Percentiles rank a stretch among this genome's conserved stretches.
These are phyloP conservation scores for Megaceryle alcyon DNA, from an alignment of 2,797 vertebrate genomes.

Conservation along the genomic window DNA sequence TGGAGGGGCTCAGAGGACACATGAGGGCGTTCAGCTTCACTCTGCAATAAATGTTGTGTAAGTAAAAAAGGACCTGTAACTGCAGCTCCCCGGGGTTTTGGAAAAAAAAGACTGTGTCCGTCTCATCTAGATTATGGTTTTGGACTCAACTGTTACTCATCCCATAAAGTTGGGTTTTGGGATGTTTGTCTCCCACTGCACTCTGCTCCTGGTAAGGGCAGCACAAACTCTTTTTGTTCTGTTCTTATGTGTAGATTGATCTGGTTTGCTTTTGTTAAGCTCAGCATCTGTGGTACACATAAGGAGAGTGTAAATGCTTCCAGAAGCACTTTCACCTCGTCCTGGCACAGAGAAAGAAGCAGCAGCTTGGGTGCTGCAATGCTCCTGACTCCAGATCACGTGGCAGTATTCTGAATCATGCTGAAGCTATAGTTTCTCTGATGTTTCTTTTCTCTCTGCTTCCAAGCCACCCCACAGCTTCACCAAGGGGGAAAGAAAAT, in stretches of 20 bases:
- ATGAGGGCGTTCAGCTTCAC: background rate
- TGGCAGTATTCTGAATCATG: background rate
- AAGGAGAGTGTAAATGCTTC: background rate
- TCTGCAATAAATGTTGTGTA: background rate
- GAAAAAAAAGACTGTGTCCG: background rate
- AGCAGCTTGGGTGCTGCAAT: background rate
- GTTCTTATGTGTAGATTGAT: background rate
- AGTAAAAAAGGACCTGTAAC: background rate
- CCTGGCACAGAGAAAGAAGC: background rate
- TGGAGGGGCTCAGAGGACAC: background rate
- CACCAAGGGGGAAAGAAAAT: background rate
- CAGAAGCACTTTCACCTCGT: background rate
- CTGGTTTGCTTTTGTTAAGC: too few species aligned
- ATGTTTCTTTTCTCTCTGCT: background rate
- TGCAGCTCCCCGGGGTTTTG: background rate
- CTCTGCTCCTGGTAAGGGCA: background rate
- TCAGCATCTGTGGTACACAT: too few species aligned
- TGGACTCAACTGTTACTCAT: background rate
- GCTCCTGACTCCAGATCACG: background rate
- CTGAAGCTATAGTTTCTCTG: background rate
- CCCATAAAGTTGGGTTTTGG: background rate
- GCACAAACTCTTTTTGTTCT: background rate
- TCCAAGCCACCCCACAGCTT: background rate
- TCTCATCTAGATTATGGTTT: background rate
- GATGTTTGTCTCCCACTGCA: rapidly evolving